A percentile compares a stretch with the other conserved stretches of the same genome.
Conservation (phyloP, 2,888 invertebrate genomes). For the Rutpela maculata region DNA sequence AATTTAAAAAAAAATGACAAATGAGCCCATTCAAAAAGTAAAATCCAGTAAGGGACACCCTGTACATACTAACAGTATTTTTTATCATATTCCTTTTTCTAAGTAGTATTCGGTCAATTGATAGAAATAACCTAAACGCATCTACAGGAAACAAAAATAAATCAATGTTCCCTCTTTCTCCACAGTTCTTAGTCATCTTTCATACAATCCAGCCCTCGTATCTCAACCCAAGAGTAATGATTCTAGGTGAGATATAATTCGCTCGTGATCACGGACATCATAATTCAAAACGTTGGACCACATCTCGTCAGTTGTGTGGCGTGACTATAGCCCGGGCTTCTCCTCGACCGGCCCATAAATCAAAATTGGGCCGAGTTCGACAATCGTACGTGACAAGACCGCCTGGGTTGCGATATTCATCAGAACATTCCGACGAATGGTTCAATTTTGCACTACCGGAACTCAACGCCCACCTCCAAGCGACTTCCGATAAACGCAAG, state of each 20-base stretch:
- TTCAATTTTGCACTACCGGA: conserved; percentile 24
- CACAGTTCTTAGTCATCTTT: neutral
- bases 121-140: neutral
- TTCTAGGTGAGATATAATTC: conserved; percentile 43
- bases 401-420: conserved; percentile 26
- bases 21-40: too few relatives aligned
- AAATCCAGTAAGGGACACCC: too few relatives aligned
- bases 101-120: too few relatives aligned
- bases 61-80: too few relatives aligned
- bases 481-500: conserved; percentile 21
- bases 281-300: conserved; percentile 48
- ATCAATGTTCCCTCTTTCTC: neutral
- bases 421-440: conserved; percentile 13
- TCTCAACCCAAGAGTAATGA: conserved; percentile 37
- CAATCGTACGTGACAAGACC: conserved; percentile 29
- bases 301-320: conserved; percentile 48
- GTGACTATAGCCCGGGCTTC: conserved; percentile 16
- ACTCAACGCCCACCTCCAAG: neutral
- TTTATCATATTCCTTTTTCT: too few relatives aligned
- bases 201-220: conserved; percentile 14
- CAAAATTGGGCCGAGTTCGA: conserved; percentile 32
- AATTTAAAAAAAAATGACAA: too few relatives aligned
- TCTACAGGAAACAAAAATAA: neutral
- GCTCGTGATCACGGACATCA: conserved; percentile 45
- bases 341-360: conserved; percentile 29